Evolutionary conservation across 2,113 vertebrate species (phyloP).

Genomic region (Laticauda colubrina): DNA sequence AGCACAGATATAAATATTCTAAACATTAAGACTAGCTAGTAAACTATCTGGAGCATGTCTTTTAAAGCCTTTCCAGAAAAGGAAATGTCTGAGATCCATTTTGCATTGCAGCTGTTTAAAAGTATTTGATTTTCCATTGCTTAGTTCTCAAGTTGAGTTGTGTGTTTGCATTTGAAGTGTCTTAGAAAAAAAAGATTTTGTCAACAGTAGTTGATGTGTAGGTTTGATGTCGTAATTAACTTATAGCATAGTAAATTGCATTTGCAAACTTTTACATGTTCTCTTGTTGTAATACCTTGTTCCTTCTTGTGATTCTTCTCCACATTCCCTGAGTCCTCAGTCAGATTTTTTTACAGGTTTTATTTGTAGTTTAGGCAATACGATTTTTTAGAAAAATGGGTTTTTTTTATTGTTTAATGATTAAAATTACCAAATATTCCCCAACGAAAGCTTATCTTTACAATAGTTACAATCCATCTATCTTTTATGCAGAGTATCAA

Average conservation of each 20-base stretch:
- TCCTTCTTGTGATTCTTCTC: neutral
- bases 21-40: conserved; percentile 21
- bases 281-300: neutral
- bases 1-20: conserved; percentile 1
- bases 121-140: conserved; percentile 53
- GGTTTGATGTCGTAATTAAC: neutral
- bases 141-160: conserved; percentile 20
- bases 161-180: conserved; percentile 30
- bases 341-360: neutral
- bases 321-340: neutral
- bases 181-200: neutral
- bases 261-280: conserved; percentile 9
- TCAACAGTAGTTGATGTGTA: neutral
- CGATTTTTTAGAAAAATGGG: neutral
- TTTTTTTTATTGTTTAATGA: neutral
- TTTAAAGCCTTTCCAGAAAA: conserved; percentile 65
- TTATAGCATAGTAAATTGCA: neutral
- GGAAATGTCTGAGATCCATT: conserved; percentile 47
- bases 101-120: conserved; percentile 51
- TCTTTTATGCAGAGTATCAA: neutral
- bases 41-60: conserved; percentile 40
- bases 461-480: neutral
- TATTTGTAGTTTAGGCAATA: conserved; percentile 3
- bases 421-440: neutral
- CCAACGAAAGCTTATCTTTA: neutral